Percentiles rank a stretch among this genome's conserved stretches.
Conservation (phyloP, 2,888 invertebrate species). For the Epicampocera succincta region DNA sequence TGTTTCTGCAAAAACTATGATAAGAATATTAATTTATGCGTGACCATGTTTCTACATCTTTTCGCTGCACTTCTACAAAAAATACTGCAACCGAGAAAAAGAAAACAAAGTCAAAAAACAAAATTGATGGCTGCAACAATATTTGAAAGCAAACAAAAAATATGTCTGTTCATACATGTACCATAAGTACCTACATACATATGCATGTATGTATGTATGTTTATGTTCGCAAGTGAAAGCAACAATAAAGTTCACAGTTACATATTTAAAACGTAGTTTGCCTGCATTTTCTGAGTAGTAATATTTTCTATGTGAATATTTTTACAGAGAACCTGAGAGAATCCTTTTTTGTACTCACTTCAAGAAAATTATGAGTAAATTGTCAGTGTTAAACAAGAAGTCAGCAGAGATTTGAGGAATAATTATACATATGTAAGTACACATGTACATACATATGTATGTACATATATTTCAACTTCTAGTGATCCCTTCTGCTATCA, state of each 20-base stretch:
- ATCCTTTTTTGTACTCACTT: slow-evolving; percentile 5
- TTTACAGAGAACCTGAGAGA: no score
- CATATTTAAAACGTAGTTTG: not conserved
- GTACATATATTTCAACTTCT: no score
- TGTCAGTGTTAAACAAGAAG: slow-evolving; percentile 58
- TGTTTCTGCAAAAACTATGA: slow-evolving; percentile 54
- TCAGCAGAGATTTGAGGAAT: slow-evolving; percentile 44
- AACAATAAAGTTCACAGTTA: not conserved
- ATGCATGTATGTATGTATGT: no score
- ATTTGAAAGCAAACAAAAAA: slow-evolving; percentile 41
- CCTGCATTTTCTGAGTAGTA: not conserved
- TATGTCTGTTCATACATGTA: no score
- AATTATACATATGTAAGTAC: no score
- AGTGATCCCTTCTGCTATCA: no score
- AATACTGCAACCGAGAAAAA: slow-evolving; percentile 13
- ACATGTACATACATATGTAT: no score
- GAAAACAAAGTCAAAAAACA: slow-evolving; percentile 10
- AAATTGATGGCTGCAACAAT: slow-evolving; percentile 47
- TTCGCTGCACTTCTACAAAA: slow-evolving; percentile 4
- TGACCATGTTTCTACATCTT: slow-evolving; percentile 54
- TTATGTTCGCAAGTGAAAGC: slow-evolving; percentile 15
- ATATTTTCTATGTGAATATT: slow-evolving; percentile 9
- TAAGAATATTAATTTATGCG: slow-evolving; percentile 67
- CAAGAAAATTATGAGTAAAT: slow-evolving; percentile 58
- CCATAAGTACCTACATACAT: no score